Conservation (phyloP, 2,888 invertebrate species). For the Cataglyphis altisquamis region DNA sequence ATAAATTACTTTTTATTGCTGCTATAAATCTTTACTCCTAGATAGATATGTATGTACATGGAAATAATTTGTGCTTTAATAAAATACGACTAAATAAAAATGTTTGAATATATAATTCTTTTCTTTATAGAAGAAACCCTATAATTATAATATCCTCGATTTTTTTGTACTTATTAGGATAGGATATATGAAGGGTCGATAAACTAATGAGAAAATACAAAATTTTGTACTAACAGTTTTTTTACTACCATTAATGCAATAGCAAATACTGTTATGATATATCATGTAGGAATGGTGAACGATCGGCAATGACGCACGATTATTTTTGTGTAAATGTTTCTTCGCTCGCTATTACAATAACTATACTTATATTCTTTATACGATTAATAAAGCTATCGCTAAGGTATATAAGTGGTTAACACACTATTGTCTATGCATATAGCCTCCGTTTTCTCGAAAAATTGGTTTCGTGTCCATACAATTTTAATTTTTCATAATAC, state of each 20-base stretch:
- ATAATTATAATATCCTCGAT: not conserved
- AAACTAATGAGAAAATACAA: not conserved
- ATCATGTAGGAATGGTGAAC: conserved; percentile 84
- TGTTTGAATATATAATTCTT: conserved; percentile 33
- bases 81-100: conserved; percentile 61
- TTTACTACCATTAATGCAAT: conserved; percentile 82
- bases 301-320: conserved; percentile 77
- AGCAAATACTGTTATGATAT: conserved; percentile 84
- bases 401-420: conserved; percentile 66
- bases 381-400: conserved; percentile 62
- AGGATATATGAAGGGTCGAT: not conserved
- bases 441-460: conserved; percentile 69
- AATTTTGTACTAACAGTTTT: conserved; percentile 79
- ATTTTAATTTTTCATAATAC: conserved; percentile 30
- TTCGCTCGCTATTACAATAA: conserved; percentile 61
- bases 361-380: conserved; percentile 56
- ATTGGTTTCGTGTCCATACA: not conserved
- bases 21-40: conserved; percentile 59
- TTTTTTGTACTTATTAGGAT: not conserved
- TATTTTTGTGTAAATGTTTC: conserved; percentile 67
- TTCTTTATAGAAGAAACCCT: not conserved
- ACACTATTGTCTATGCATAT: conserved; percentile 73
- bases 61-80: conserved; percentile 80
- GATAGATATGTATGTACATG: conserved; percentile 61
- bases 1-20: conserved; percentile 50